phyloP scores from a whole-genome alignment of 2,113 vertebrate species.

The Plecturocebus donacophilus region DNA sequence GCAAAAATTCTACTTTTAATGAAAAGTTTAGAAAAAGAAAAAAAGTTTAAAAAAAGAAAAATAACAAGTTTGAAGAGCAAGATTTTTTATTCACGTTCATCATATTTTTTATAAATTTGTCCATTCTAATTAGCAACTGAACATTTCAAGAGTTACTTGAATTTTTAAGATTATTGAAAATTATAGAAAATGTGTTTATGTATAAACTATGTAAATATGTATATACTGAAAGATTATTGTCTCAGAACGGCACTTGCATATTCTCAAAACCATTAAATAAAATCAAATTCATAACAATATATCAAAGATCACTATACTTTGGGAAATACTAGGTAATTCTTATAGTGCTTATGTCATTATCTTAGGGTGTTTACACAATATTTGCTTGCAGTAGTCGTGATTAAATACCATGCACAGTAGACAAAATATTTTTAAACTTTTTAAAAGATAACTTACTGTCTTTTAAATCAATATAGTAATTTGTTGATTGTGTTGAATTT shows the following conservation, averaged over 20 bases:
- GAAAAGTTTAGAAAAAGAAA: not conserved
- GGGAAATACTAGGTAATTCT: constrained; percentile 60
- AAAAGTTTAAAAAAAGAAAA: not conserved
- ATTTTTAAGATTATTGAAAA: constrained; percentile 36
- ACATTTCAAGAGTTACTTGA: not conserved
- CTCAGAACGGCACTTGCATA: constrained; percentile 48
- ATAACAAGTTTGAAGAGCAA: not conserved
- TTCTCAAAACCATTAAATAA: constrained; percentile 57
- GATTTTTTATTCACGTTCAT: not conserved
- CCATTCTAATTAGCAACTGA: not conserved
- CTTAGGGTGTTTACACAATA: not conserved
- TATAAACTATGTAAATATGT: not conserved
- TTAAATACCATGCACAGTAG: not conserved
- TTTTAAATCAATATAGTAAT: not conserved
- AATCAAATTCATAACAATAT: constrained; percentile 66
- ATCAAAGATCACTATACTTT: constrained; percentile 51
- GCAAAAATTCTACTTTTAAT: not conserved
- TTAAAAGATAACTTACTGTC: constrained; percentile 6
- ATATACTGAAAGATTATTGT: constrained; percentile 44
- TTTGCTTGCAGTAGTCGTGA: not conserved
- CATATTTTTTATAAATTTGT: not conserved
- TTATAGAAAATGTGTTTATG: not conserved
- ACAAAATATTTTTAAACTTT: not conserved
- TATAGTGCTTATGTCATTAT: constrained; percentile 20
- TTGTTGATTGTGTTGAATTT: not conserved